phyloP scores from a whole-genome alignment of 2,888 invertebrate genomes.

The Drosophila buzzatii region DNA sequence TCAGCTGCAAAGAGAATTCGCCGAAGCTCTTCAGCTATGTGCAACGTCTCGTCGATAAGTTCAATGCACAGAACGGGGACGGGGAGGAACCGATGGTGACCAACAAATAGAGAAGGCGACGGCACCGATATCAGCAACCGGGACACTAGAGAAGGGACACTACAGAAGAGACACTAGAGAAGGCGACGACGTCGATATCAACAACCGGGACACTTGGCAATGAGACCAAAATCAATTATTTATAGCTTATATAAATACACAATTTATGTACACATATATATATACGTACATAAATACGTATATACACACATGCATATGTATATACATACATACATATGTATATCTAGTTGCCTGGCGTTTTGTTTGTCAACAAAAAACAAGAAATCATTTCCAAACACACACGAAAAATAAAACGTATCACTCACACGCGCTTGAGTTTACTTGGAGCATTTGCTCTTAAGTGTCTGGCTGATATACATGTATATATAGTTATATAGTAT shows the following conservation, averaged over 20 bases:
- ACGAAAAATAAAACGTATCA: background rate
- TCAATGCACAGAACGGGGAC: slow-evolving; percentile 26
- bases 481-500: background rate
- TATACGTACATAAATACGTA: background rate
- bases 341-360: slow-evolving; percentile 46
- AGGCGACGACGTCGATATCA: background rate
- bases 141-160: no score
- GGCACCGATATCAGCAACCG: background rate
- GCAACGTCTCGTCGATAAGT: slow-evolving; percentile 31
- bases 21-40: slow-evolving; percentile 42
- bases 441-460: slow-evolving; percentile 15
- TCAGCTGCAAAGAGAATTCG: slow-evolving; percentile 2
- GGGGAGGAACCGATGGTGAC: background rate
- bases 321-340: background rate
- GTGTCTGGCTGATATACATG: background rate
- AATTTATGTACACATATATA: slow-evolving; percentile 1
- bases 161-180: no score
- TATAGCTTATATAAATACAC: background rate
- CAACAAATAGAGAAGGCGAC: slow-evolving; percentile 1
- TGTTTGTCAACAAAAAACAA: slow-evolving; percentile 62
- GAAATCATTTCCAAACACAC: slow-evolving; percentile 22
- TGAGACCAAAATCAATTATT: background rate
- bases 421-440: background rate
- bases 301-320: background rate
- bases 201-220: slow-evolving; percentile 2